Evolutionary conservation across 2,113 vertebrate genomes (phyloP).

Genomic region (Mandrillus leucophaeus): DNA sequence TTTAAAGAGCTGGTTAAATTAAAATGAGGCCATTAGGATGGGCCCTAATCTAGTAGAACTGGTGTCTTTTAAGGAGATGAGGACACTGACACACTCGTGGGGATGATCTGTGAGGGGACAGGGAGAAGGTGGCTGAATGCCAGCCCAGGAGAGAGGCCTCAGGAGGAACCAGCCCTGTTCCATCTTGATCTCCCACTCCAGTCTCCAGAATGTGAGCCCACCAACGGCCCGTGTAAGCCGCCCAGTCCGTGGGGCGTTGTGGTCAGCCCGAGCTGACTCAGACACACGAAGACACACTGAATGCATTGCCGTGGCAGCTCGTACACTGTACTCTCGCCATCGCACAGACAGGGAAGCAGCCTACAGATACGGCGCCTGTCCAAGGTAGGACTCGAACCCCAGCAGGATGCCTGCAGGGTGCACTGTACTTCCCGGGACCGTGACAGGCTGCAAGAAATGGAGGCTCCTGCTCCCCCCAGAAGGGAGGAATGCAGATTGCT

Average conservation of each 20-base stretch:
- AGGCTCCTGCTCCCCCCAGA: accelerated
- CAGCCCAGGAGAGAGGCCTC: neutral
- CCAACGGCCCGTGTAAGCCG: accelerated
- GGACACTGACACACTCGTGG: neutral
- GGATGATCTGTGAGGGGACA: accelerated
- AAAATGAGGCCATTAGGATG: neutral
- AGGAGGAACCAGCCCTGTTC: neutral
- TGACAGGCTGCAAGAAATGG: accelerated
- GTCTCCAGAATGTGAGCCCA: neutral
- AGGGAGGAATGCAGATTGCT: accelerated
- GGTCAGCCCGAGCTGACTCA: neutral
- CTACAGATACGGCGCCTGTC: accelerated
- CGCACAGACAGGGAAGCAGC: accelerated
- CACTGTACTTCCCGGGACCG: accelerated
- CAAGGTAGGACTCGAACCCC: accelerated
- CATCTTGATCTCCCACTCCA: accelerated
- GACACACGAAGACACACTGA: neutral
- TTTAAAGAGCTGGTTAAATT: neutral
- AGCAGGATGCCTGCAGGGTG: accelerated
- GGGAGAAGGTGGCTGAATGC: accelerated
- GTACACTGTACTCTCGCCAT: accelerated
- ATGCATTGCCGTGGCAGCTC: accelerated
- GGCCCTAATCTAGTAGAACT: accelerated
- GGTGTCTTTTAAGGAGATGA: neutral
- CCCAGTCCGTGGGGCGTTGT: neutral